phyloP scores from a whole-genome alignment of 2,888 invertebrate genomes.

The Philereme transversata region DNA sequence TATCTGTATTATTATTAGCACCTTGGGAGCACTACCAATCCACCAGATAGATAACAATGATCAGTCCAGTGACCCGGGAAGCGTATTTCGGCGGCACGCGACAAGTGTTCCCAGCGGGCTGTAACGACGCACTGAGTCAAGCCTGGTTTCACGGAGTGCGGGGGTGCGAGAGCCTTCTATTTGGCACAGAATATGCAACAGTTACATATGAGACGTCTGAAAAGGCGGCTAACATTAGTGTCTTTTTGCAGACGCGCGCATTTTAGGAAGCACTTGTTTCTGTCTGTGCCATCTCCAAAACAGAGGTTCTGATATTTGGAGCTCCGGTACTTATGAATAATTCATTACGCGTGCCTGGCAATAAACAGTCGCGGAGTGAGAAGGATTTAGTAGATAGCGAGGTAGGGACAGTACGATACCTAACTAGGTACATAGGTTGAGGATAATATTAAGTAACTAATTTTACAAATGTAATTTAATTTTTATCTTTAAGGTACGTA shows the following conservation, averaged over 20 bases:
- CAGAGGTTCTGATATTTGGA: conserved; percentile 1
- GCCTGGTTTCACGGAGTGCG: conserved; percentile 29
- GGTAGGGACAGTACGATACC: background rate
- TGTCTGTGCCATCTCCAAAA: conserved; percentile 19
- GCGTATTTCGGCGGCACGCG: conserved; percentile 15
- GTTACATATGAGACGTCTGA: background rate
- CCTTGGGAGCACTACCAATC: background rate
- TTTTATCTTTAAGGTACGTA: too few species aligned
- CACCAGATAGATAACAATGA: conserved; percentile 19
- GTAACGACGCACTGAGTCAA: conserved; percentile 31
- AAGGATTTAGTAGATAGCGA: background rate
- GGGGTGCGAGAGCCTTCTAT: conserved; percentile 37
- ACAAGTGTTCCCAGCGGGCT: conserved; percentile 16
- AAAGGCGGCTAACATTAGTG: background rate
- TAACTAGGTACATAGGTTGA: too few species aligned
- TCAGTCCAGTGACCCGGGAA: conserved; percentile 39
- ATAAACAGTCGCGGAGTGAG: conserved; percentile 9
- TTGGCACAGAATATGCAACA: conserved; percentile 21
- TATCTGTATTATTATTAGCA: conserved; percentile 14
- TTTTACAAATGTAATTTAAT: too few species aligned
- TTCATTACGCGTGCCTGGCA: conserved; percentile 24
- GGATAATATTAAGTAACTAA: too few species aligned
- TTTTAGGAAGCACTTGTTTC: conserved; percentile 26
- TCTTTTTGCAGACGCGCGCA: conserved; percentile 30
- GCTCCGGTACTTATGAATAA: conserved; percentile 17